These are phyloP conservation scores for Cyanoramphus novaezelandiae DNA, from an alignment of 2,113 vertebrate species.

Conservation along the genomic window DNA sequence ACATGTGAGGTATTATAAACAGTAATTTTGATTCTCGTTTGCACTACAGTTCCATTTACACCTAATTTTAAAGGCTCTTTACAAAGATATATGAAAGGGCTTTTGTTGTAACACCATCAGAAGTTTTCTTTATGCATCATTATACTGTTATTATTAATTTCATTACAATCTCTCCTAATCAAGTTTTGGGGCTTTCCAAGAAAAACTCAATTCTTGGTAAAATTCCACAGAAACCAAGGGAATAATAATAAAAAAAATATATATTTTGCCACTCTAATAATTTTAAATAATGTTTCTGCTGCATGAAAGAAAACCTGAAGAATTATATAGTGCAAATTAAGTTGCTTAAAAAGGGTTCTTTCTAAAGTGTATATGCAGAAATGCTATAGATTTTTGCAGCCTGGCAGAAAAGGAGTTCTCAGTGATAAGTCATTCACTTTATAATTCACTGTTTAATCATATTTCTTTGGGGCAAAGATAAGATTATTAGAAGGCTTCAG, in stretches of 20 bases:
- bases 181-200: background rate
- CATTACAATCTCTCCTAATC: background rate
- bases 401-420: background rate
- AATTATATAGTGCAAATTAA: background rate
- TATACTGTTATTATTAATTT: background rate
- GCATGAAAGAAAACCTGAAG: background rate
- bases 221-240: background rate
- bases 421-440: background rate
- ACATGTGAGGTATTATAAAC: background rate
- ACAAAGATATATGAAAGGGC: background rate
- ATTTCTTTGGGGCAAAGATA: background rate
- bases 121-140: background rate
- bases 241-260: background rate
- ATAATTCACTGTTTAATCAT: background rate
- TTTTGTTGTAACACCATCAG: background rate
- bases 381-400: background rate
- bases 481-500: background rate
- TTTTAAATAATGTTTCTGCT: background rate
- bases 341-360: background rate
- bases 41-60: background rate
- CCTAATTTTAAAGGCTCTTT: background rate
- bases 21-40: background rate
- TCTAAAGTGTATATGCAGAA: background rate
- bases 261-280: background rate
- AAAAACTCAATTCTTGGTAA: background rate